These are phyloP conservation scores for Danaus melanippus DNA, from an alignment of 1,140 invertebrate species.

Conservation along the genomic window DNA sequence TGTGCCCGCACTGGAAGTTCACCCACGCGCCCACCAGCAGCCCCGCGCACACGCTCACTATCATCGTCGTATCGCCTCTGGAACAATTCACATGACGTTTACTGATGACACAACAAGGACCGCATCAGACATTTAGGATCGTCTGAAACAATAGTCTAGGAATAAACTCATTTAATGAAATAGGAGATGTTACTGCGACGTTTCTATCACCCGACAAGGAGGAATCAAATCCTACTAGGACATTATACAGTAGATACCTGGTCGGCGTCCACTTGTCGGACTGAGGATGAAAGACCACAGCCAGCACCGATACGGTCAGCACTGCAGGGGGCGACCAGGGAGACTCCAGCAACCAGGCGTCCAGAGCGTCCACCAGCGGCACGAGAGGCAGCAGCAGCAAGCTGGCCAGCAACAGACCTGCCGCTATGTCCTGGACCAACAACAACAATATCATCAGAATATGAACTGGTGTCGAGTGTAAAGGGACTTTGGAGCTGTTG, in stretches of 20 bases:
- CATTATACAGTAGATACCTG: constrained; percentile 64
- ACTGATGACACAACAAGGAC: constrained; percentile 2
- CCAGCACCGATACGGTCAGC: constrained; percentile 75
- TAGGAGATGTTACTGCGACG: too few species aligned
- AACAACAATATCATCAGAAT: neutral
- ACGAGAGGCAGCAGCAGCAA: constrained; percentile 80
- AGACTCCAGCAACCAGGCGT: constrained; percentile 81
- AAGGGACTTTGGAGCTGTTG: too few species aligned
- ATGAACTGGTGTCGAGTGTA: too few species aligned
- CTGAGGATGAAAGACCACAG: constrained; percentile 81
- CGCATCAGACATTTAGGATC: neutral
- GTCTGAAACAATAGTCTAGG: too few species aligned
- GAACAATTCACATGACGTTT: constrained; percentile 30
- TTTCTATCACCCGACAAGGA: too few species aligned
- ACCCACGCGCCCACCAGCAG: constrained; percentile 86
- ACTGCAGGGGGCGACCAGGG: constrained; percentile 78
- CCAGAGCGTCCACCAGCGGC: constrained; percentile 81
- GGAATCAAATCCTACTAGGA: too few species aligned
- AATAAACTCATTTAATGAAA: too few species aligned
- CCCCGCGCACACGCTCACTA: constrained; percentile 86
- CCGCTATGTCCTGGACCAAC: constrained; percentile 82
- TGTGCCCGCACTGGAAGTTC: constrained; percentile 83
- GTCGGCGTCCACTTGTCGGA: constrained; percentile 88
- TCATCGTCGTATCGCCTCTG: constrained; percentile 90
- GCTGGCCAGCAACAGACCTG: constrained; percentile 79